These are phyloP conservation scores for Pseudonaja textilis DNA, from an alignment of 2,113 vertebrate species.

Conservation along the genomic window DNA sequence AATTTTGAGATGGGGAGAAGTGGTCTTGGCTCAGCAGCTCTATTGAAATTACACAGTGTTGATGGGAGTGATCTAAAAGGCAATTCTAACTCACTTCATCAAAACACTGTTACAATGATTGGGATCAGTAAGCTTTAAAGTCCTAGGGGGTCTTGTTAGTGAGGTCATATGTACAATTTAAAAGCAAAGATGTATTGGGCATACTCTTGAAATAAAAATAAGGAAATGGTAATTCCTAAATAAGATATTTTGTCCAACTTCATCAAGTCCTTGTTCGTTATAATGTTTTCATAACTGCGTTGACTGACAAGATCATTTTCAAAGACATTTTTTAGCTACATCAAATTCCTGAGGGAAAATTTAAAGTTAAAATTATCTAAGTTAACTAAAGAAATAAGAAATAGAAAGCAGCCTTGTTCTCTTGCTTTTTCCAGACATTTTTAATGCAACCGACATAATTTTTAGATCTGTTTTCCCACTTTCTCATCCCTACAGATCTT, in stretches of 20 bases:
- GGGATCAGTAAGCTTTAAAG: neutral
- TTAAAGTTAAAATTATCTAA: neutral
- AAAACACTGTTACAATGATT: neutral
- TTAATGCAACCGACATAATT: neutral
- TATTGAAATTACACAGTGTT: neutral
- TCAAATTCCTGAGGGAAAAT: neutral
- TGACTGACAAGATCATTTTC: neutral
- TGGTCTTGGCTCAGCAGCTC: neutral
- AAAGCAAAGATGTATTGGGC: neutral
- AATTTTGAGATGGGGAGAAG: neutral
- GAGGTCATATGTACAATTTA: neutral
- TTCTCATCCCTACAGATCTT: neutral
- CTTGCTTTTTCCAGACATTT: neutral
- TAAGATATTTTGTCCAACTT: neutral
- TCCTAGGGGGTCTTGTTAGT: neutral
- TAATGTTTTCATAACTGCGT: neutral
- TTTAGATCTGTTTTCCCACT: neutral
- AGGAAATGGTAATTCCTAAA: neutral
- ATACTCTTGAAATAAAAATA: neutral
- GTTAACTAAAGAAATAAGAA: constrained; percentile 1
- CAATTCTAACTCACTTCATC: neutral
- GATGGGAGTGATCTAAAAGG: neutral
- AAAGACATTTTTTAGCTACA: neutral
- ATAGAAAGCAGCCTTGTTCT: neutral
- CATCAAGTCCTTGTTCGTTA: neutral